Base-by-base conservation (phyloP, 2,797 vertebrate genomes). In the Acipenser ruthenus region DNA sequence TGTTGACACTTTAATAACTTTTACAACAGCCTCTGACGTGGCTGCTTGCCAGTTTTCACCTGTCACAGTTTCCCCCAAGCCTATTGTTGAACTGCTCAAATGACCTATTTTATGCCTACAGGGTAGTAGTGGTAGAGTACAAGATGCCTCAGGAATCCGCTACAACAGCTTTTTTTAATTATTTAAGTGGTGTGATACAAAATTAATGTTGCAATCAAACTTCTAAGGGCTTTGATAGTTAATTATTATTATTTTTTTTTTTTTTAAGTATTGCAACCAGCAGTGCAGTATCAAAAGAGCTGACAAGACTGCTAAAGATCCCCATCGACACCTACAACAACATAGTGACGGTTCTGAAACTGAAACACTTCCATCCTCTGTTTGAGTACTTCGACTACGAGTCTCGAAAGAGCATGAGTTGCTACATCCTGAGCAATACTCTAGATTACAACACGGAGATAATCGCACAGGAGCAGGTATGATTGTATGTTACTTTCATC, bases 351-450 rank as follows among this genome's bases (percentile, higher is more conserved):
- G 95, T 99, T 69, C 84, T 98, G 80, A 95, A 95, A 75, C 90
- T 99, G 71, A 97, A 96, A 70, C 95, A 99, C 72, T 99, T 99
- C 81, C 96, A 93, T 0, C 96, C 95, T 0, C 93, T 99, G 63
- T 99, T 99, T 12, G 97, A 99, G 73, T 99, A 99, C 79, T 99
- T 99, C 2, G 96, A 99, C 84, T 99, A 96, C 0, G 96, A 99
- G 75, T 98, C 96, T 0, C 91, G 97, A 77, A 99, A 99, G 78
- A 96, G 87, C 86, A 99, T 98, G 96, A 99, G 97, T 71, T 99
- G 96, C 84, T 99, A 99, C 0, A 94, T 98, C 60, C 90, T 99
- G 71, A 95, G 87, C 87, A 99, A 97, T 66, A 97, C 94, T 0
- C 83, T 99, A 83, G 96, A 99, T 73, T 95, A 92, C 78, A 97